phyloP scores from a whole-genome alignment of 2,888 invertebrate genomes.

The Tanytarsus gracilentus region DNA sequence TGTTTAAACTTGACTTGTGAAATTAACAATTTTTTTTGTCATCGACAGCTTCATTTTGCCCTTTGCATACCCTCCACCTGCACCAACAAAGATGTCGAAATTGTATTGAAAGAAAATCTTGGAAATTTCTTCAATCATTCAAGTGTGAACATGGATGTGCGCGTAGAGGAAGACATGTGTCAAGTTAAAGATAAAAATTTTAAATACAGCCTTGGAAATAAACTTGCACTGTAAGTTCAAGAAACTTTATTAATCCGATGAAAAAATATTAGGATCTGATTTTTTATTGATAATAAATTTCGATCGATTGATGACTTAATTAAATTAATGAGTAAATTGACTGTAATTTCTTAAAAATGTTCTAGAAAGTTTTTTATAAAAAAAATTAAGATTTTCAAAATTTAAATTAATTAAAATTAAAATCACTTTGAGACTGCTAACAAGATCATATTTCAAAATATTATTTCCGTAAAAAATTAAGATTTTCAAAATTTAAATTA shows the following conservation, averaged over 20 bases:
- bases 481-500: too few species aligned
- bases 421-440: too few species aligned
- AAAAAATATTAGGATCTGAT: background rate
- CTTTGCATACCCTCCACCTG: slow-evolving; percentile 56
- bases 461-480: too few species aligned
- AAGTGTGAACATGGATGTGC: slow-evolving; percentile 49
- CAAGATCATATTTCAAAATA: too few species aligned
- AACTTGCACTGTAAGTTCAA: slow-evolving; percentile 45
- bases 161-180: slow-evolving; percentile 55
- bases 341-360: too few species aligned
- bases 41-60: slow-evolving; percentile 36
- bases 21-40: background rate
- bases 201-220: slow-evolving; percentile 42
- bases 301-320: too few species aligned
- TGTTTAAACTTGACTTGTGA: slow-evolving; percentile 56
- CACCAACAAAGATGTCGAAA: slow-evolving; percentile 49
- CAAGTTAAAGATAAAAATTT: slow-evolving; percentile 41
- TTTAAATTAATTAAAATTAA: too few species aligned
- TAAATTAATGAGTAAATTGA: too few species aligned
- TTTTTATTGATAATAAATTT: too few species aligned
- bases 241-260: background rate
- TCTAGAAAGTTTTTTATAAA: too few species aligned
- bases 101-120: slow-evolving; percentile 46
- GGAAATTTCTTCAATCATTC: slow-evolving; percentile 46
- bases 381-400: too few species aligned